phyloP scores from a whole-genome alignment of 2,888 invertebrate species.

The Celastrina argiolus region DNA sequence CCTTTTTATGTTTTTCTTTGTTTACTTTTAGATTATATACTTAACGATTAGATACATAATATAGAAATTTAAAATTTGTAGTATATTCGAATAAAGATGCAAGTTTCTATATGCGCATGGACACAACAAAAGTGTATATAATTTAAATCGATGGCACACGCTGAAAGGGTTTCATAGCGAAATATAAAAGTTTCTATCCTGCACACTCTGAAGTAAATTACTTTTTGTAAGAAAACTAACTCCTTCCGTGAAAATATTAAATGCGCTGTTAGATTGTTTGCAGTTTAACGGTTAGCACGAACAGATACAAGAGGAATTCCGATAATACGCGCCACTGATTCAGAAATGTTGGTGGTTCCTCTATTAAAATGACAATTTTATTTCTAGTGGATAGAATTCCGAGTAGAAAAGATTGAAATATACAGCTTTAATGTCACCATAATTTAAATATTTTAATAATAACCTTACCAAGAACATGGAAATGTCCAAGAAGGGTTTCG shows the following conservation, averaged over 20 bases:
- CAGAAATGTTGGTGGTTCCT: conserved; percentile 9
- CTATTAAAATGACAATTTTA: conserved; percentile 17
- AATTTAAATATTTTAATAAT: too few relatives aligned
- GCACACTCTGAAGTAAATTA: conserved; percentile 9
- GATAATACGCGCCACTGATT: conserved; percentile 15
- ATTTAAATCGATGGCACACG: background rate
- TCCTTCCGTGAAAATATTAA: conserved; percentile 17
- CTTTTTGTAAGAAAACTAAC: conserved; percentile 19
- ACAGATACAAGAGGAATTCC: conserved; percentile 15
- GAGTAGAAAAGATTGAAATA: background rate
- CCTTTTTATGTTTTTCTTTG: too few relatives aligned
- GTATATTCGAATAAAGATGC: too few relatives aligned
- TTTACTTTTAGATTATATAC: too few relatives aligned
- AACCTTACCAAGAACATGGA: too few relatives aligned
- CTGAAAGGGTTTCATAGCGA: background rate
- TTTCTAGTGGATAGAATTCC: background rate
- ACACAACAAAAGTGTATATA: background rate
- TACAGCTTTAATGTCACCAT: background rate
- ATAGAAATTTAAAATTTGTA: too few relatives aligned
- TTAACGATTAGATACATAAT: too few relatives aligned
- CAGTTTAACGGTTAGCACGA: conserved; percentile 22
- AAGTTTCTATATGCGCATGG: background rate
- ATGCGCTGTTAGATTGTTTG: conserved; percentile 20
- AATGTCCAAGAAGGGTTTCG: too few relatives aligned
- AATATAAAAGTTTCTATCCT: background rate